Evolutionary conservation across 2,888 invertebrate species (phyloP).

Genomic region (Palloptera scutellata): DNA sequence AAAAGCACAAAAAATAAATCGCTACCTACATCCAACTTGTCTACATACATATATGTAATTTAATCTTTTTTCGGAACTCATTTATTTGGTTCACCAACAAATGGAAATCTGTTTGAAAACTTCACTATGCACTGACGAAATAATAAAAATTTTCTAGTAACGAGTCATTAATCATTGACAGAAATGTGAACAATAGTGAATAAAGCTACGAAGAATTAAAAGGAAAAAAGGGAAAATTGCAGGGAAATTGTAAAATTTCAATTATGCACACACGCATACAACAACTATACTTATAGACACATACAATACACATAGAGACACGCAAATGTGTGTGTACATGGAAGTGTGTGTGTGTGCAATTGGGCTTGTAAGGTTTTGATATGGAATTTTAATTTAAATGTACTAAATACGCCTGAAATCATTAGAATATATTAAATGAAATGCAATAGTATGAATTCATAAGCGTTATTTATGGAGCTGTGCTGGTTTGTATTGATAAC

Average conservation of each 20-base stretch:
- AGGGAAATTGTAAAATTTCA: neutral
- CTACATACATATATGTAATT: too few relatives aligned
- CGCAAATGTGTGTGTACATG: neutral
- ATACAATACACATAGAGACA: too few relatives aligned
- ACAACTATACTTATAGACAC: too few relatives aligned
- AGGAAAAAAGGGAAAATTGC: neutral
- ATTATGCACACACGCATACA: neutral
- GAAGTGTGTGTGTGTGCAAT: neutral
- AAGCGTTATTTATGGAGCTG: too few relatives aligned
- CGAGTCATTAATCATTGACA: constrained; percentile 5
- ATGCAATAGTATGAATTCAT: neutral
- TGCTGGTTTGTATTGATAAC: too few relatives aligned
- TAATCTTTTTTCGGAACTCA: too few relatives aligned
- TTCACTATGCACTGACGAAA: too few relatives aligned
- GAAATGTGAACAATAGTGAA: constrained; percentile 12
- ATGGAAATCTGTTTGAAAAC: too few relatives aligned
- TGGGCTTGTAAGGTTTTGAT: neutral
- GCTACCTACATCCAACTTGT: too few relatives aligned
- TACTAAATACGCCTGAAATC: neutral
- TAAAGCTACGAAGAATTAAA: neutral
- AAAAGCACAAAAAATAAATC: too few relatives aligned
- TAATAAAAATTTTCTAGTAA: too few relatives aligned
- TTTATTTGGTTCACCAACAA: too few relatives aligned
- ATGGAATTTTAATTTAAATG: constrained; percentile 1
- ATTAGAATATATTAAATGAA: constrained; percentile 3